These are phyloP conservation scores for Lepas anatifera DNA, from an alignment of 2,888 invertebrate genomes.

Conservation along the genomic window DNA sequence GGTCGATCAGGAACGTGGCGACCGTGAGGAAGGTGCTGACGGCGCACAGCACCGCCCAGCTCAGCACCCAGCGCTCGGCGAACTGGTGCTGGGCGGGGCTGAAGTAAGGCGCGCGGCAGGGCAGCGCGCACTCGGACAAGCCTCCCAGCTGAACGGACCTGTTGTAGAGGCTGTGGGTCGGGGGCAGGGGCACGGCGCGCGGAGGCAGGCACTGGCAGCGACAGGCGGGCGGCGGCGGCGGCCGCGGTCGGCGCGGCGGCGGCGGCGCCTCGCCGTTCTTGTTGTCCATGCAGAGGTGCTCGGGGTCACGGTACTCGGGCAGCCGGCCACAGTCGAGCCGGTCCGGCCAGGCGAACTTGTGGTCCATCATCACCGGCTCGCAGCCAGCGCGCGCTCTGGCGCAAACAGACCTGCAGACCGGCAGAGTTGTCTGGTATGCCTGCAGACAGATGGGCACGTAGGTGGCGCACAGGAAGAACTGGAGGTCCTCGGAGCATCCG, in stretches of 20 bases:
- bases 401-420: conserved; percentile 82
- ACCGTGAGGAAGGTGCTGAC: conserved; percentile 91
- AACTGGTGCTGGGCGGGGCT: conserved; percentile 82
- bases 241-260: conserved; percentile 3
- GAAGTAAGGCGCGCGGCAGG: conserved; percentile 85
- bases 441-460: conserved; percentile 92
- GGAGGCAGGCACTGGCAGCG: not conserved
- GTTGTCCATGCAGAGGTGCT: conserved; percentile 24
- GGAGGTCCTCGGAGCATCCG: conserved; percentile 83
- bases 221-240: not conserved
- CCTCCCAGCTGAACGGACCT: not conserved
- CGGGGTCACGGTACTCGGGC: conserved; percentile 39
- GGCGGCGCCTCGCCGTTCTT: conserved; percentile 22
- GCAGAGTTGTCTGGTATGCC: conserved; percentile 68
- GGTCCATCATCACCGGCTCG: conserved; percentile 68
- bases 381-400: conserved; percentile 78
- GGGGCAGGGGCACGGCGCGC: not conserved
- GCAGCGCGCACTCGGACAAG: conserved; percentile 54
- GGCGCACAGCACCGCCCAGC: conserved; percentile 94
- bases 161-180: not conserved
- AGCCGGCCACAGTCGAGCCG: conserved; percentile 74
- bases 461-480: conserved; percentile 89
- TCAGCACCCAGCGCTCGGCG: conserved; percentile 88
- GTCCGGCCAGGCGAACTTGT: conserved; percentile 82
- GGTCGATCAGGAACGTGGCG: conserved; percentile 93